A percentile compares a stretch with the other conserved stretches of the same genome.
These are phyloP conservation scores for Etheostoma cragini DNA, from an alignment of 2,113 vertebrate genomes.

Conservation along the genomic window DNA sequence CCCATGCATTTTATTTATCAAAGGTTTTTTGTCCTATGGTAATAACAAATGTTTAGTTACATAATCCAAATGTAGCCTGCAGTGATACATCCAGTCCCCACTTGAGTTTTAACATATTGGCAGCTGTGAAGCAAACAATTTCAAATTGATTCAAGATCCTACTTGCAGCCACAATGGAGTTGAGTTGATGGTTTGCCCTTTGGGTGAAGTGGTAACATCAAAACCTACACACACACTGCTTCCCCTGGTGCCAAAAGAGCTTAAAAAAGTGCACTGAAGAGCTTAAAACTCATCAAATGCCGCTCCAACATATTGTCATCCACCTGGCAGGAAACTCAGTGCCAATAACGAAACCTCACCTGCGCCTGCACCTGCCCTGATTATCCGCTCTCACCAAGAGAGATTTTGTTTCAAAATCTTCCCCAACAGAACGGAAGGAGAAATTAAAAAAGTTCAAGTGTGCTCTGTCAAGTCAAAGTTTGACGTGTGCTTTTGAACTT, in stretches of 20 bases:
- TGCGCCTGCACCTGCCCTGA: slow-evolving; percentile 68
- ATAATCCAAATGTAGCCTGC: slow-evolving; percentile 44
- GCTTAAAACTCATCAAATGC: slow-evolving; percentile 19
- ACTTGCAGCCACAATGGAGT: slow-evolving; percentile 43
- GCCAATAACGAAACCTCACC: slow-evolving; percentile 52
- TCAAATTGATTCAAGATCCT: slow-evolving; percentile 58
- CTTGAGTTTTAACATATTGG: slow-evolving; percentile 28
- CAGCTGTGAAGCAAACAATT: slow-evolving; percentile 42
- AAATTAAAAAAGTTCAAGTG: slow-evolving; percentile 49
- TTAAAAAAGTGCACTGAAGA: slow-evolving; percentile 49
- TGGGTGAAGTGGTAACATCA: slow-evolving; percentile 63
- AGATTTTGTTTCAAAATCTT: slow-evolving; percentile 40
- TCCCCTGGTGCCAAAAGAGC: slow-evolving; percentile 39
- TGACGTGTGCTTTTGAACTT: slow-evolving; percentile 49
- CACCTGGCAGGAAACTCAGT: slow-evolving; percentile 53
- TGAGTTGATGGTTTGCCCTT: slow-evolving; percentile 52
- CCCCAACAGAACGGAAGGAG: slow-evolving; percentile 19
- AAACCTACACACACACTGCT: slow-evolving; percentile 43
- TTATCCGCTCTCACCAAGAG: neutral
- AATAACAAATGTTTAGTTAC: slow-evolving; percentile 36
- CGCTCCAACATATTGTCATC: slow-evolving; percentile 27
- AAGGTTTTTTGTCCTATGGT: slow-evolving; percentile 1
- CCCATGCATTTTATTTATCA: slow-evolving; percentile 26
- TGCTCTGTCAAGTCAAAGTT: slow-evolving; percentile 34
- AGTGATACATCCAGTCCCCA: slow-evolving; percentile 15